Percentiles rank a stretch among this genome's conserved stretches.
These are phyloP conservation scores for Myotis daubentonii DNA, from an alignment of 2,797 vertebrate species.

Conservation along the genomic window DNA sequence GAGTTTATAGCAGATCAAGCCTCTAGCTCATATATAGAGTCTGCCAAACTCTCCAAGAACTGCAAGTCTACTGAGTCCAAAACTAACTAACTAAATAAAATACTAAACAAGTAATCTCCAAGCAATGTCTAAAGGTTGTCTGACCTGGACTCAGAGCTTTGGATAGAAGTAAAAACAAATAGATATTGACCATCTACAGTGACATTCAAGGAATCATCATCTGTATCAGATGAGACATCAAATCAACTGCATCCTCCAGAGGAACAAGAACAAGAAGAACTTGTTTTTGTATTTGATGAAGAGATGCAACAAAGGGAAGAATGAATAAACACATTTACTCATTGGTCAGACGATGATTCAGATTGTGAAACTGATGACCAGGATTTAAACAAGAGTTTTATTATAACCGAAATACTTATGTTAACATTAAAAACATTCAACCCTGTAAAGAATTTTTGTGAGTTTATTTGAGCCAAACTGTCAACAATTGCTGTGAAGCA, in stretches of 20 bases:
- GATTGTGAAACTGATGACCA: conserved; percentile 93
- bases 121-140: conserved; percentile 81
- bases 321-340: conserved; percentile 90
- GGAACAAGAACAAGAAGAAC: conserved; percentile 90
- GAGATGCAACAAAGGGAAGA: conserved; percentile 90
- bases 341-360: conserved; percentile 90
- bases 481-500: no score
- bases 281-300: conserved; percentile 93
- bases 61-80: conserved; percentile 54
- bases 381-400: conserved; percentile 93
- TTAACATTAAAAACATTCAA: no score
- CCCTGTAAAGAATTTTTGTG: no score
- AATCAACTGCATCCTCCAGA: conserved; percentile 64
- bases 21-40: conserved; percentile 72
- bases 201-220: conserved; percentile 86
- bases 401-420: conserved; percentile 91
- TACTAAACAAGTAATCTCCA: conserved; percentile 79
- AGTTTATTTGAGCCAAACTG: no score
- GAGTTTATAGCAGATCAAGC: not conserved
- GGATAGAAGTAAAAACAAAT: conserved; percentile 92
- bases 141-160: conserved; percentile 88
- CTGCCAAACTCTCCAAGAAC: conserved; percentile 82
- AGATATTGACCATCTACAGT: conserved; percentile 84
- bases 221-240: conserved; percentile 51
- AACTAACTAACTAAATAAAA: conserved; percentile 43